Base-by-base conservation (phyloP, 2,888 invertebrate genomes). In the Acronicta aceris region DNA sequence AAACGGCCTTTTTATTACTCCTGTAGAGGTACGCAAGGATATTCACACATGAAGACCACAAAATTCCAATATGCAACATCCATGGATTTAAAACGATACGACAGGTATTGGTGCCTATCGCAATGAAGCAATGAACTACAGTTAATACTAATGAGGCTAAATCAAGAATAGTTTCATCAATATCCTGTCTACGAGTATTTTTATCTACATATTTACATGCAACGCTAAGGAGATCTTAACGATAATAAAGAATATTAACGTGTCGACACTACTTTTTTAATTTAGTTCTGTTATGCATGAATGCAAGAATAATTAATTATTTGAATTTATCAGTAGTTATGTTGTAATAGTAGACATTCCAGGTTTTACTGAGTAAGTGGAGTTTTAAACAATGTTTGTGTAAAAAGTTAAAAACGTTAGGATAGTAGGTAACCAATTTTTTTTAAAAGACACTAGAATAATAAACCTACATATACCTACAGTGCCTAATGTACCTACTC, bases 221-320 rank as follows among this genome's bases (percentile, higher is more conserved):
- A 49, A 64, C 33, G 36, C 16, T 40, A 45, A 59, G 2, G 4
- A 21, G 56, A 72, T 70, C 41, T 46, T 47, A 45, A 54, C 36
- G 60, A 66, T 63, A 50, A 47, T 49, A 62, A 49, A 45, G 49
- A 52, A 45, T 55, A 55, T 41, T 12, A 53, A 48, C 45, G 41
- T 72, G 53, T 59, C 69, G 65, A 72, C 61, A 72, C 42, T 42
- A 65, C 54, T 59, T 48, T 68, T 59, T 54, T 36, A 59, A 59
- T 61, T 59, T 38, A 10, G 47, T 41, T 49, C n/a, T 27, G 71
- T 48, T 68, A 59, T 65, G 60, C 60, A 48, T 61, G 56, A 55
- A 25, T 54, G 69, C 47, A 15, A 51, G 33, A 21, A 21, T 21
- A 2, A 21, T 21, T 36, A 40, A 42, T 12, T 27, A 42, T 50